A percentile compares a stretch with the other conserved stretches of the same genome.
Evolutionary conservation across 1,140 invertebrate species (phyloP).

Genomic region (Proctacanthus coquilletti): DNA sequence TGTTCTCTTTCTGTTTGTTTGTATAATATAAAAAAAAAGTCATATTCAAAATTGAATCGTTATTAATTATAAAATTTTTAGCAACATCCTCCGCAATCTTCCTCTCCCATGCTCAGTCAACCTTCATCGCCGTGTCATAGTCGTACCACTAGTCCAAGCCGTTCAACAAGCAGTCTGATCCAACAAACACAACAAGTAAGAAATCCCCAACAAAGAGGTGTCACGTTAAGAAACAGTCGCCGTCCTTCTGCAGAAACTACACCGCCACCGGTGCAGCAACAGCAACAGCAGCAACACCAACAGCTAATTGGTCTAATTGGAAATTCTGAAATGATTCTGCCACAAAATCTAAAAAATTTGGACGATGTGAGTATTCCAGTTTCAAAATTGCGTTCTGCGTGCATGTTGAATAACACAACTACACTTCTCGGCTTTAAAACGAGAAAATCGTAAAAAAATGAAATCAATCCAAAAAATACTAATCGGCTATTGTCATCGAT

Average conservation of each 20-base stretch:
- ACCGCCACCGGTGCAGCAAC: slow-evolving; percentile 21
- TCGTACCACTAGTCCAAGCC: slow-evolving; percentile 39
- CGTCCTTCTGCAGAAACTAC: slow-evolving; percentile 34
- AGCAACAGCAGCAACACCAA: slow-evolving; percentile 10
- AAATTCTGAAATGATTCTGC: slow-evolving; percentile 5
- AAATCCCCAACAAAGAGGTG: slow-evolving; percentile 17
- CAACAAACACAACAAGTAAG: slow-evolving; percentile 12
- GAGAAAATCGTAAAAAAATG: too few relatives aligned
- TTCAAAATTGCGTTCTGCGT: too few relatives aligned
- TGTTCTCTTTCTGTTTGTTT: too few relatives aligned
- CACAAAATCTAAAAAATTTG: slow-evolving; percentile 17
- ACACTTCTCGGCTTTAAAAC: too few relatives aligned
- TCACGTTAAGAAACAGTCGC: slow-evolving; percentile 18
- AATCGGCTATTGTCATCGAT: too few relatives aligned
- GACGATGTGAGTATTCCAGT: slow-evolving; percentile 22
- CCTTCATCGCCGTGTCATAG: slow-evolving; percentile 38
- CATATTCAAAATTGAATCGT: too few relatives aligned
- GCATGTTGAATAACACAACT: too few relatives aligned
- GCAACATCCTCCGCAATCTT: slow-evolving; percentile 30
- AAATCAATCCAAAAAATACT: too few relatives aligned
- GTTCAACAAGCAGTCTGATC: slow-evolving; percentile 32
- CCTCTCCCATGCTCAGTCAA: slow-evolving; percentile 42
- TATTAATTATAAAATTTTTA: too few relatives aligned
- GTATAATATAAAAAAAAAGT: too few relatives aligned
- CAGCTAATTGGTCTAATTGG: slow-evolving; percentile 9